These are phyloP conservation scores for Cochlearius cochlearius DNA, from an alignment of 2,113 vertebrate genomes.

Conservation along the genomic window DNA sequence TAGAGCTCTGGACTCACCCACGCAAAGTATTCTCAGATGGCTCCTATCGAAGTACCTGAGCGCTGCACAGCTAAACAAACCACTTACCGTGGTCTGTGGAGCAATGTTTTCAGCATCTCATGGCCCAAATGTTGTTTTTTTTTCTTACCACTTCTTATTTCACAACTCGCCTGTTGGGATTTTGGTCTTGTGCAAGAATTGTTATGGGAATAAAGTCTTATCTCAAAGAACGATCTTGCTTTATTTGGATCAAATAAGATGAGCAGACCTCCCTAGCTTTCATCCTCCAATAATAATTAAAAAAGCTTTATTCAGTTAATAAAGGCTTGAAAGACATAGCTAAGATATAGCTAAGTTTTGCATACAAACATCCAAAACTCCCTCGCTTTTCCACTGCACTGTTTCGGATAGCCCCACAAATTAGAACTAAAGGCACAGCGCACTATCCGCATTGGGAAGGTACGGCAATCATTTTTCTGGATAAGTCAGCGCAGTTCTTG, in stretches of 20 bases:
- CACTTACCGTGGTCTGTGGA: background rate
- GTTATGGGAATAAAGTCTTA: background rate
- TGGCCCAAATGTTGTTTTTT: background rate
- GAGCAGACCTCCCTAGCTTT: background rate
- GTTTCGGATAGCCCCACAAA: background rate
- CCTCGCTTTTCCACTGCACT: background rate
- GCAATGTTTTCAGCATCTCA: background rate
- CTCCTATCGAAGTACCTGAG: background rate
- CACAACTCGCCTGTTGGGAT: background rate
- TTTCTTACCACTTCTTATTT: background rate
- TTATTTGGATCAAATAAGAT: background rate
- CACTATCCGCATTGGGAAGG: rapidly evolving
- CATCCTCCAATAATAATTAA: background rate
- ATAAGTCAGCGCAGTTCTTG: background rate
- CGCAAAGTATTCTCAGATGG: background rate
- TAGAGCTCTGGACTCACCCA: background rate
- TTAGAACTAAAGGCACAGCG: background rate
- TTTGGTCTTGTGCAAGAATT: background rate
- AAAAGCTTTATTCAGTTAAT: background rate
- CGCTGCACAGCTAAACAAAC: background rate
- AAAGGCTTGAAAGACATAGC: background rate
- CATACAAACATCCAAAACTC: background rate
- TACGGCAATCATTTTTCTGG: background rate
- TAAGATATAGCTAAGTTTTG: background rate
- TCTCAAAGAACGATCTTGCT: background rate